Evolutionary conservation across 2,113 vertebrate genomes (phyloP), one percentile per base, ranked within the genome.

Genomic region (Chaenogobius annularis): DNA sequence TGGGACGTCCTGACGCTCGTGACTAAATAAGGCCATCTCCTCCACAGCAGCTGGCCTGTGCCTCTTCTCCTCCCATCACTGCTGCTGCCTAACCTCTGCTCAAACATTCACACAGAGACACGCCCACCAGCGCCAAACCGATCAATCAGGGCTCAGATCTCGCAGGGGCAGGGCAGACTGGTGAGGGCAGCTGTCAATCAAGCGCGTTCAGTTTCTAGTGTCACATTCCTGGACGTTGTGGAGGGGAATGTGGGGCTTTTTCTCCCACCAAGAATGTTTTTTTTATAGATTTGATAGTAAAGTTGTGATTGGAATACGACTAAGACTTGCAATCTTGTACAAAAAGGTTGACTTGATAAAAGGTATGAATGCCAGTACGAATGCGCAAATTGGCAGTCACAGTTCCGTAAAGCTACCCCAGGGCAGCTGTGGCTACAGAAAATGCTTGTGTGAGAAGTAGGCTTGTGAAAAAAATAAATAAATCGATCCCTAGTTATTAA

Each of bases 21-120:
- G 90, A 87, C 92, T 91, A 93, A 90, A 93, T 92, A 93, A 89
- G 91, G 92, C 63, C 81, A 92, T 90, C 65, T 12, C 73, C 23
- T 74, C 73, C 74, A 70, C 66, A 80, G 74, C 85, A 62, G 79
- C 47, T 15, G 47, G 14, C 15, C 47, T 50, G 47, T 15, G 47
- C 75, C 79, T 75, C 74, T 79, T 26, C 67, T 83, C 59, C 74
- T 75, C 72, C 73, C 72, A 40, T 63, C 61, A n/a, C 58, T 72
- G 74, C 74, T 73, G 66, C 69, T 64, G 74, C 79, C 80, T 75
- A 88, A 59, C 75, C 78, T 64, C 79, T 78, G 63, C 68, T 79
- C 75, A 78, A 71, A 75, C 80, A 73, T 69, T 69, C 66, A 72
- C 81, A 77, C 68, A 67, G 10, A 63, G 56, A 68, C 55, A 82